Conservation (phyloP, 2,113 vertebrate genomes). For the Pangasianodon gigas region DNA sequence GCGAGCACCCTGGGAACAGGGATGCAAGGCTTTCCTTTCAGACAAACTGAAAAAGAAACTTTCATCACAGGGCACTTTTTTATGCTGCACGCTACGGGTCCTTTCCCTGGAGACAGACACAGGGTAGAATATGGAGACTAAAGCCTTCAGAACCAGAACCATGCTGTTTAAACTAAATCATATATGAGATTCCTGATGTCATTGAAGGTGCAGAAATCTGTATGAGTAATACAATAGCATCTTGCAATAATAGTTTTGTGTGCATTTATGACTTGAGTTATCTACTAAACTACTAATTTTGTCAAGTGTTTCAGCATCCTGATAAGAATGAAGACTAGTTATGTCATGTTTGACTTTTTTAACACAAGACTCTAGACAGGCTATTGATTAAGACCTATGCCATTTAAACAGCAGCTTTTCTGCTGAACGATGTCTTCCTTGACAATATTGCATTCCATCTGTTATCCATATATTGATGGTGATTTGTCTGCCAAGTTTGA, state of each 20-base stretch:
- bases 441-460: slow-evolving; percentile 51
- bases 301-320: slow-evolving; percentile 62
- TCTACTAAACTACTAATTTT: not conserved
- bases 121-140: not conserved
- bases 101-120: slow-evolving; percentile 2
- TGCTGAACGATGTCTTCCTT: slow-evolving; percentile 61
- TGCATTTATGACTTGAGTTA: not conserved
- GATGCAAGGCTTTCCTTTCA: slow-evolving; percentile 20
- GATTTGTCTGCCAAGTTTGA: slow-evolving; percentile 45
- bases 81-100: slow-evolving; percentile 2
- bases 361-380: slow-evolving; percentile 69
- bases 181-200: not conserved
- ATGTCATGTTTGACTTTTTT: slow-evolving; percentile 62
- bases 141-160: not conserved
- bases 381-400: slow-evolving; percentile 68
- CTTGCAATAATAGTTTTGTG: not conserved
- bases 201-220: not conserved
- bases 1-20: not conserved
- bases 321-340: slow-evolving; percentile 36
- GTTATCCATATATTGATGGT: slow-evolving; percentile 56
- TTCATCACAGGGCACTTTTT: slow-evolving; percentile 22
- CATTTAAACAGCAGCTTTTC: slow-evolving; percentile 64
- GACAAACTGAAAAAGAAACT: slow-evolving; percentile 5
- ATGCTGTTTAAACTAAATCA: not conserved
- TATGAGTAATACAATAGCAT: not conserved